Evolutionary conservation across 2,888 invertebrate genomes (phyloP).

Genomic region (Ophion costatus): DNA sequence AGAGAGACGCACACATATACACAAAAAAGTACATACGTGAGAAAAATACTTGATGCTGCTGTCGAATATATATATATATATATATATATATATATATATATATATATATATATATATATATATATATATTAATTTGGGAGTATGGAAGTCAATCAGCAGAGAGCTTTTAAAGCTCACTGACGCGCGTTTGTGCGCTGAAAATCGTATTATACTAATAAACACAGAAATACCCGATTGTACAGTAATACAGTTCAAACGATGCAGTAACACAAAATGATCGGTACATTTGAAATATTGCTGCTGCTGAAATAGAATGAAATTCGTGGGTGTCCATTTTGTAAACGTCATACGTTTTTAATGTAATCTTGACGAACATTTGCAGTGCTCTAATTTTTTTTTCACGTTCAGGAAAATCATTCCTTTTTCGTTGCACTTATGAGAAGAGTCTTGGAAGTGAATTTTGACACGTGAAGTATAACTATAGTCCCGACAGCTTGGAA

Average conservation of each 20-base stretch:
- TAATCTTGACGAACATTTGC: neutral
- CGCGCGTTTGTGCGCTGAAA: constrained; percentile 13
- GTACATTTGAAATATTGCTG: neutral
- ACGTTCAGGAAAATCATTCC: too few species aligned
- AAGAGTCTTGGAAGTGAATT: too few species aligned
- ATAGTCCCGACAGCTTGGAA: too few species aligned
- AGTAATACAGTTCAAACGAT: constrained; percentile 26
- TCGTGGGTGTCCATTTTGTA: neutral
- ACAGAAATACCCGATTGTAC: constrained; percentile 46
- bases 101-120: constrained; percentile 19
- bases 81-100: constrained; percentile 51
- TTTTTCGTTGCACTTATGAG: too few species aligned
- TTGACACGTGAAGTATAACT: too few species aligned
- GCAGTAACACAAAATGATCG: constrained; percentile 30
- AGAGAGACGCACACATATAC: neutral
- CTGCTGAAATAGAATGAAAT: neutral
- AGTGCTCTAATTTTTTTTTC: too few species aligned
- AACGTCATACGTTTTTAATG: neutral
- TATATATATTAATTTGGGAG: constrained; percentile 43
- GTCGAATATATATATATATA: constrained; percentile 31
- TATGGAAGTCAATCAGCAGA: neutral
- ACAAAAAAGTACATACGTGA: neutral
- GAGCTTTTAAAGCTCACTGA: neutral
- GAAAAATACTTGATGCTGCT: constrained; percentile 33
- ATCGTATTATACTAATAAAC: constrained; percentile 45